Conservation (phyloP, 2,113 vertebrate genomes). For the Triplophysa siluroides region DNA sequence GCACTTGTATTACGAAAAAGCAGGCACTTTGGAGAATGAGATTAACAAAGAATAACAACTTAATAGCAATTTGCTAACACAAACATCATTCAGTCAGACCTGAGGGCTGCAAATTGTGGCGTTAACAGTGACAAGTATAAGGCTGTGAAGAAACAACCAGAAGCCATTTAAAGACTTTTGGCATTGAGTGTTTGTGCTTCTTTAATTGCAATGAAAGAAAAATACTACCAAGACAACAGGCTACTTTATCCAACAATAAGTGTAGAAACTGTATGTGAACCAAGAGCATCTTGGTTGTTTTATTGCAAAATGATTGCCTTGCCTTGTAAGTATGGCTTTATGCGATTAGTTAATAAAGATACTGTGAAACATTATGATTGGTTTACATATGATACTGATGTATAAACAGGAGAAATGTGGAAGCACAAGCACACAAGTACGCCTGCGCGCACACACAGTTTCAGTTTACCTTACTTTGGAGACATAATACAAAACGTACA, state of each 20-base stretch:
- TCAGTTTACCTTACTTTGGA: conserved; percentile 38
- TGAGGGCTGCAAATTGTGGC: not conserved
- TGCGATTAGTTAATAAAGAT: conserved; percentile 25
- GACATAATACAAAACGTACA: conserved; percentile 26
- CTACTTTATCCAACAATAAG: not conserved
- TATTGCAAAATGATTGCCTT: conserved; percentile 25
- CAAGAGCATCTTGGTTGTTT: not conserved
- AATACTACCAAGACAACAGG: conserved; percentile 28
- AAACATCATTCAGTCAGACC: conserved; percentile 12
- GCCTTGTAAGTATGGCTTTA: conserved; percentile 38
- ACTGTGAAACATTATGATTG: not conserved
- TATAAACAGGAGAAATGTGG: conserved; percentile 6
- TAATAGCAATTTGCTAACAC: not conserved
- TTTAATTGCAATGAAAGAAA: not conserved
- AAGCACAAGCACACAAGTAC: conserved; percentile 13
- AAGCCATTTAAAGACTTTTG: not conserved
- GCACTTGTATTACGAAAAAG: conserved; percentile 60
- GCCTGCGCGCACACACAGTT: not conserved
- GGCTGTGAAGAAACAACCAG: not conserved
- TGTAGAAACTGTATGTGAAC: not conserved
- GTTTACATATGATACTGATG: conserved; percentile 19
- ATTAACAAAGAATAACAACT: not conserved
- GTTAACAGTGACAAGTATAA: not conserved
- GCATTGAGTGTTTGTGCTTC: not conserved
- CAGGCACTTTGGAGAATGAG: conserved; percentile 45